Evolutionary conservation across 2,888 invertebrate genomes (phyloP), one percentile per base, ranked within the genome.

Genomic region (Luffia ferchaultella): DNA sequence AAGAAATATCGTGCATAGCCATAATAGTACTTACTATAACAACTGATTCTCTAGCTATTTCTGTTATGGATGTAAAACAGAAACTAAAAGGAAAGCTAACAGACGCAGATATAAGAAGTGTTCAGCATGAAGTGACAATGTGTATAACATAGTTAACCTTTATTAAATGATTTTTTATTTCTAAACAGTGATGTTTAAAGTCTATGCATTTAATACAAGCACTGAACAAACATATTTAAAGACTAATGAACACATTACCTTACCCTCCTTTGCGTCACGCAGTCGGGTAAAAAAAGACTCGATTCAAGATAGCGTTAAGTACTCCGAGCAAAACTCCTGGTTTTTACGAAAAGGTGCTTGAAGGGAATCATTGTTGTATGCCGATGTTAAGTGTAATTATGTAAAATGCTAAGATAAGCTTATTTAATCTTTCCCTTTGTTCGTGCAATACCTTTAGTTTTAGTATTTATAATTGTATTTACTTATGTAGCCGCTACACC

Each of bases 311-410:
- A n/a, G 16, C 45, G 30, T 30, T 16, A 17, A 18, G 16, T 18
- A 15, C 2, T 17, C 12, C 15, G 3, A 7, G 2, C 15, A 16
- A 16, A 45, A 5, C 18, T 2, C 18, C 15, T 3, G 12, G 15
- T 16, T 7, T 7, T 16, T 5, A 16, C 19, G 7, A 5, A 18
- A 3, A 16, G 3, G 18, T 15, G 18, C 17, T 15, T n/a, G 3
- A 17, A 2, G 15, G 45, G 7, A 7, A 45, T 16, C 18, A 15
- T 15, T n/a, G 7, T 15, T 30, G 47, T 15, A n/a, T 9, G 2
- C 3, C 41, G 41, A 12, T 16, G 20, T 46, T 3, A 66, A 67
- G 65, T 80, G 80, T 82, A 82, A 79, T 78, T 79, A 80, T 80
- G 79, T 78, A 80, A 68, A 79, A 76, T 80, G 62, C 65, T 76